Conservation (phyloP, 2,113 vertebrate species). For the Chelonoidis abingdonii region DNA sequence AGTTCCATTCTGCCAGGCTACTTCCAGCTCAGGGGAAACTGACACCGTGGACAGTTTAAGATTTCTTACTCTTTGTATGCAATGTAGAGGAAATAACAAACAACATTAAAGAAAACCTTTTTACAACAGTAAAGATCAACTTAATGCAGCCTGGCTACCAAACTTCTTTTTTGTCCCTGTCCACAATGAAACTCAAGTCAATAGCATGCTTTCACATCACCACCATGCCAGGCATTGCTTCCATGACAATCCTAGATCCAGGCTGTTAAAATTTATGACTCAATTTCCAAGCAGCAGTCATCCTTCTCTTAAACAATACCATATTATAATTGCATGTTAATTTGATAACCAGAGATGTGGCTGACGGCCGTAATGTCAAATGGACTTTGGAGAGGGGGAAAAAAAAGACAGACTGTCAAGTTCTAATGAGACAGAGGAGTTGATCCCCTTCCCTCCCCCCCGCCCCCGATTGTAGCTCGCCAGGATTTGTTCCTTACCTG, state of each 20-base stretch:
- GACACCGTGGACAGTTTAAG: not conserved
- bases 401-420: not conserved
- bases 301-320: not conserved
- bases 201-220: not conserved
- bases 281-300: not conserved
- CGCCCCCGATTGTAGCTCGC: not conserved
- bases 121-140: not conserved
- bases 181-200: not conserved
- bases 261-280: not conserved
- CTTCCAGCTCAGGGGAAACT: not conserved
- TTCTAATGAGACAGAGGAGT: not conserved
- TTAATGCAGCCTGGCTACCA: not conserved
- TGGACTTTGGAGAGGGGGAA: too few species aligned
- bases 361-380: not conserved
- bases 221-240: not conserved
- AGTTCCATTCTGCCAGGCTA: not conserved
- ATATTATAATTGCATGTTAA: not conserved
- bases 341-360: not conserved
- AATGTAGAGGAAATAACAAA: not conserved
- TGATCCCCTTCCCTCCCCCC: not conserved
- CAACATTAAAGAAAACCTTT: not conserved
- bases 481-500: conserved; percentile 81
- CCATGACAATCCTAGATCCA: not conserved
- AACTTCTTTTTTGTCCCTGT: not conserved
- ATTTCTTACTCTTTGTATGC: not conserved